Evolutionary conservation across 2,888 invertebrate species (phyloP), one percentile per base, ranked within the genome.

Genomic region (Callyntrura sp.): DNA sequence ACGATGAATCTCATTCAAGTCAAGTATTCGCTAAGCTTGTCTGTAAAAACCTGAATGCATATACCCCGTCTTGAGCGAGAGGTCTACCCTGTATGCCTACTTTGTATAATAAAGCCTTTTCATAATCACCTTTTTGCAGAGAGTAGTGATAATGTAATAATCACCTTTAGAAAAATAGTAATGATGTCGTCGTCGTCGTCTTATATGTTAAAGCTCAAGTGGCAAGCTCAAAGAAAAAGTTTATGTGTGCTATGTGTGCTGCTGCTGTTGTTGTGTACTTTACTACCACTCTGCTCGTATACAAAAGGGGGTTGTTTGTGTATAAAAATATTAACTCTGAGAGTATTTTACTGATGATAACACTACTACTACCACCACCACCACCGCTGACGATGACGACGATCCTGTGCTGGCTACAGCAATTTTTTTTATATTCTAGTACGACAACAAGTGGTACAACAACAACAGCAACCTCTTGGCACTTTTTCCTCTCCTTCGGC

Each of bases 401-500:
- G n/a, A 14, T n/a, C 3, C 17, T 55, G 14, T n/a, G 1, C 17
- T 55, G 14, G 55, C 14, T n/a, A 55, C n/a, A 55, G 8, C 14
- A 55, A n/a, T 55, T 3, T 35, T 35, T 35, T 35, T 35, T 35
- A 4, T 65, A 35, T 65, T 35, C 65, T 65, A 25, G 28, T 65
- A 20, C 45, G 17, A 76, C 76, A 76, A 76, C 51, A 76, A 76
- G 76, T 76, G 76, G 76, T 76, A 76, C 76, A 76, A 76, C 51
- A 76, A 76, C 76, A 76, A 76, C 51, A 76, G 76, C 48, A 51
- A 76, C 76, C 76, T 76, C 76, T 73, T 73, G 73, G 73, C 73
- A 73, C 48, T 76, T 76, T 17, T 73, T n/a, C 14, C 35, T n/a
- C 51, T 51, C 23, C 45, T 70, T 45, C 17, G 43, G n/a, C 76